Percentiles rank a stretch among this genome's conserved stretches.
phyloP scores from a whole-genome alignment of 2,797 vertebrate genomes.

The Eulemur mongoz region DNA sequence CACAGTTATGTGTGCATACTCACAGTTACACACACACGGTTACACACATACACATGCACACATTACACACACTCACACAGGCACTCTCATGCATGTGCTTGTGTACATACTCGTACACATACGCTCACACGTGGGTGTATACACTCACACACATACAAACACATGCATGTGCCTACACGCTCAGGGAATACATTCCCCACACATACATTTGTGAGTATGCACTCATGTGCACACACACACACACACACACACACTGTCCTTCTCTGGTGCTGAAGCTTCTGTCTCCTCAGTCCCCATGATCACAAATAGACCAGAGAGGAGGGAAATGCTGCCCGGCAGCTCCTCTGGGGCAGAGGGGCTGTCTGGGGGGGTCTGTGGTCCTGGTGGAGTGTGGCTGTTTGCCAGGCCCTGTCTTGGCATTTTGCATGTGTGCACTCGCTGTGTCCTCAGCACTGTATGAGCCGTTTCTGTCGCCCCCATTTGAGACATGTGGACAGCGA shows the following conservation, averaged over 20 bases:
- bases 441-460: rapidly evolving
- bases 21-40: neutral
- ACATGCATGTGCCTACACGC: no score
- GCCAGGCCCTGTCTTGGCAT: neutral
- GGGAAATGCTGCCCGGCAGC: neutral
- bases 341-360: neutral
- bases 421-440: rapidly evolving
- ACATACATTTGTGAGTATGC: neutral
- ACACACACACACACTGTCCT: no score
- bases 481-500: neutral
- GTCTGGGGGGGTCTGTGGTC: rapidly evolving
- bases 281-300: neutral
- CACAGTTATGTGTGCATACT: neutral
- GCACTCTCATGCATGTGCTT: neutral
- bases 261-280: neutral
- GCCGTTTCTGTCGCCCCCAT: rapidly evolving
- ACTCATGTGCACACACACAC: no score
- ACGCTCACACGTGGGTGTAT: no score
- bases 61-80: neutral
- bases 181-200: neutral
- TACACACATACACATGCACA: neutral
- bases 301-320: neutral
- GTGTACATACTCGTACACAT: neutral
- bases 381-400: rapidly evolving
- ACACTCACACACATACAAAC: neutral